Evolutionary conservation across 2,888 invertebrate species (phyloP), one percentile per base, ranked within the genome.

Genomic region (Archips crataeganus): DNA sequence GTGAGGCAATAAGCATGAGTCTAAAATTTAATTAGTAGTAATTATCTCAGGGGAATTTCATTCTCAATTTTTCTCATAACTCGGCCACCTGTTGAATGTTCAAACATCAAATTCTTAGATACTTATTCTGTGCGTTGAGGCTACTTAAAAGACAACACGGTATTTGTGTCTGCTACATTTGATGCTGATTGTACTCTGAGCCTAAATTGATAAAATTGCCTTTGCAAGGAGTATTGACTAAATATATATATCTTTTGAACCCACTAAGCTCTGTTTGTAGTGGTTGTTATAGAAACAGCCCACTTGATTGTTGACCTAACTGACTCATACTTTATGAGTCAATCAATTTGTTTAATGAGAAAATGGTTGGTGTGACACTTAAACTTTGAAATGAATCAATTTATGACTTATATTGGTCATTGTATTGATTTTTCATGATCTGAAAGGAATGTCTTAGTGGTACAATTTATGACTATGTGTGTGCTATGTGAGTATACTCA

Each of bases 221-320:
- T 62, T 13, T 49, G 45, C 2, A 45, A 47, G 51, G 34, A 39
- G 6, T 39, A 71, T 71, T 66, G 54, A 54, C 54, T 49, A 69
- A 59, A 71, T 71, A 71, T 51, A 51, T 23, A 36, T 65, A 36
- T 71, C 51, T 49, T 57, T 32, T 49, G 45, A 42, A 59, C 23
- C 64, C 51, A 3, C 49, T 34, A 45, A 70, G 51, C 45, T 65
- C 23, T 74, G 74, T 74, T 74, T 74, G 74, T 61, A 65, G n/a
- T 23, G 65, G 74, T 74, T 74, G 74, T 74, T 74, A 74, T 74
- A 74, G 74, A 61, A 74, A 74, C 74, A 15, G 59, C 10, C 11
- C 42, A 49, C 64, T 57, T 60, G 51, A 60, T n/a, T 51, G 61
- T 61, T 61, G 13, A 59, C 32, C 11, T 3, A 45, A 34, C 63